These are phyloP conservation scores for Setophaga coronata DNA, from an alignment of 2,113 vertebrate genomes.

Conservation along the genomic window DNA sequence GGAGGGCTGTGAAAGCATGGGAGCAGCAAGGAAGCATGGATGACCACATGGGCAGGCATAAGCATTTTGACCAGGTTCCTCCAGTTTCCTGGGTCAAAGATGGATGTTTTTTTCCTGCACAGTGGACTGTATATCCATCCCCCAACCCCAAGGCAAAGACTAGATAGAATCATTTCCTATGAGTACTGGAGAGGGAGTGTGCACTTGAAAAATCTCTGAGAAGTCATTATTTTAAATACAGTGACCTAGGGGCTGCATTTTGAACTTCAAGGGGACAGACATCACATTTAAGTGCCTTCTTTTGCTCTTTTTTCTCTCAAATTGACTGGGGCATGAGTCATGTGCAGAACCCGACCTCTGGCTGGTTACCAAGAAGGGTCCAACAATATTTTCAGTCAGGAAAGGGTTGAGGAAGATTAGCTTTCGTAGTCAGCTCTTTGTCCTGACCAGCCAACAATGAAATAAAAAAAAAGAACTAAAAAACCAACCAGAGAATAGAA, in stretches of 20 bases:
- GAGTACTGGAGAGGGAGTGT: background rate
- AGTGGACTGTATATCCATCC: accelerated
- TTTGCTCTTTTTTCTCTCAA: background rate
- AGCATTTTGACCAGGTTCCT: background rate
- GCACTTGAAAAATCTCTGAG: background rate
- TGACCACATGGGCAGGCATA: background rate
- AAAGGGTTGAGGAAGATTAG: background rate
- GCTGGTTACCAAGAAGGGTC: background rate
- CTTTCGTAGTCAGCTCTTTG: background rate
- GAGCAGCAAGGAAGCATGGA: background rate
- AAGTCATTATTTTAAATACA: background rate
- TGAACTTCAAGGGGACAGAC: background rate
- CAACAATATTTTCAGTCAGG: background rate
- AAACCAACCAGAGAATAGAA: background rate
- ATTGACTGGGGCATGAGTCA: accelerated
- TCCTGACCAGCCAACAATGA: background rate
- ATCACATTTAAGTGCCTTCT: background rate
- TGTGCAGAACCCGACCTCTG: accelerated
- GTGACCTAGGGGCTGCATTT: background rate
- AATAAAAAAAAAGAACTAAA: background rate
- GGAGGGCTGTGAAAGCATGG: background rate
- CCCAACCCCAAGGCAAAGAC: background rate
- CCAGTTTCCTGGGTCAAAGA: background rate
- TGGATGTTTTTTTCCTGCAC: background rate
- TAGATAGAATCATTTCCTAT: background rate